Conservation (phyloP, 2,888 invertebrate species). For the Luperina nickerlii region DNA sequence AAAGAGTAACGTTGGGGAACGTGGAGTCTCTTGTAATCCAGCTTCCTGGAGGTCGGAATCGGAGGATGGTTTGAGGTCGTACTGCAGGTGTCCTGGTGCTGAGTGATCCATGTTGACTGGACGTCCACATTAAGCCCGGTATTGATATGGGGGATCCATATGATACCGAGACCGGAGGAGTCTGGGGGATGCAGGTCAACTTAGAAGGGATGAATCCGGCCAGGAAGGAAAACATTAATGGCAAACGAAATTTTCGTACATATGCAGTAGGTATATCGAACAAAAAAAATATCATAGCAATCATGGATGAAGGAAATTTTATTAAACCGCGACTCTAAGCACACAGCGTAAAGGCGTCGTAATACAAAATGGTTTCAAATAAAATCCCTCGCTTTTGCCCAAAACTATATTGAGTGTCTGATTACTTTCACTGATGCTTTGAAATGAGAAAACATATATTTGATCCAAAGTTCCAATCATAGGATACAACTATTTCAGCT, state of each 20-base stretch:
- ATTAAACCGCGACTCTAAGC: conserved; percentile 54
- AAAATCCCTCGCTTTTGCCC: conserved; percentile 39
- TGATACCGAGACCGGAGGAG: too few relatives aligned
- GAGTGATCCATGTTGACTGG: conserved; percentile 93
- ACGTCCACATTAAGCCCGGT: conserved; percentile 97
- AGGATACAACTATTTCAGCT: not conserved
- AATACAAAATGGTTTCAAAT: conserved; percentile 49
- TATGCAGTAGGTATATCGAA: too few relatives aligned
- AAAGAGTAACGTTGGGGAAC: too few relatives aligned
- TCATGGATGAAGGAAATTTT: conserved; percentile 56
- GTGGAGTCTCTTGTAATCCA: conserved; percentile 92
- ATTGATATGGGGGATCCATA: too few relatives aligned
- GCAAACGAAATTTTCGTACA: not conserved
- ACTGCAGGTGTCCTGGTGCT: conserved; percentile 81
- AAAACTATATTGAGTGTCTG: conserved; percentile 51
- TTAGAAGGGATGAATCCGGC: not conserved
- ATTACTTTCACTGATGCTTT: conserved; percentile 40
- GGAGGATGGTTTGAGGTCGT: conserved; percentile 93
- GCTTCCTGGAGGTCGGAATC: conserved; percentile 97
- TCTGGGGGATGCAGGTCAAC: too few relatives aligned
- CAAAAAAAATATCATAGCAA: conserved; percentile 29
- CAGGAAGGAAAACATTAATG: not conserved
- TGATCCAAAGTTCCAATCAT: not conserved
- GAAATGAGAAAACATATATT: conserved; percentile 22
- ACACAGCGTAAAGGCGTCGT: conserved; percentile 41